Evolutionary conservation across 92 coral and sea anemone species (phyloP), one percentile per base, ranked within the genome.

Genomic region (Porites divaricata): DNA sequence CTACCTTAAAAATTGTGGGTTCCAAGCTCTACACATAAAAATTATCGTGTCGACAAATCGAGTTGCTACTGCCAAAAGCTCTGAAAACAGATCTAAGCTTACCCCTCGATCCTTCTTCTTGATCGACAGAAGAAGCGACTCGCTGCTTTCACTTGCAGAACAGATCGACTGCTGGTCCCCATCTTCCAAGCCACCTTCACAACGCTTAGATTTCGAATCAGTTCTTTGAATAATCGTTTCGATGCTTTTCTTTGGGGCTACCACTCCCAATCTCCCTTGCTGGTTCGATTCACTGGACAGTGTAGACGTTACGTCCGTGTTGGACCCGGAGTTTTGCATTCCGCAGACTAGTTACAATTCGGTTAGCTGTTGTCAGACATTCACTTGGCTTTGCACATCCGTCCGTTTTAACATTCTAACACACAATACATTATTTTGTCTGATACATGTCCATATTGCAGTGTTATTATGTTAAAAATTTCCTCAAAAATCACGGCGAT

Each of bases 71-170:
- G 45, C 45, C 45, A 35, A 35, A 35, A 35, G 45, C 71, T 41
- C 19, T 5, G 16, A 65, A 13, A 15, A 56, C 35, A 10, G 14
- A 25, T 54, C 13, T 54, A 23, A 24, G 4, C 78, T 45, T 63
- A 86, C 78, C 78, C 80, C 79, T 54, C 84, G 72, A 20, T 72
- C 69, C 59, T 51, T 51, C 54, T 78, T 76, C 73, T 79, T 86
- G 16, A 20, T 70, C 0, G 71, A n/a, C n/a, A 51, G 4, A n/a
- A 12, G 24, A 19, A 52, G 0, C 1, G 62, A 49, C 20, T 79
- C 89, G 76, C 51, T 67, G 0, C 77, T 68, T 52, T 68, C 81
- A 20, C 64, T 72, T 14, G 76, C 56, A 14, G 75, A 53, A 84
- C 66, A 67, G 2, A 72, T 28, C 17, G 80, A 56, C 35, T 62